Base-by-base conservation (phyloP, 2,113 vertebrate species). In the Balaenoptera acutorostrata region DNA sequence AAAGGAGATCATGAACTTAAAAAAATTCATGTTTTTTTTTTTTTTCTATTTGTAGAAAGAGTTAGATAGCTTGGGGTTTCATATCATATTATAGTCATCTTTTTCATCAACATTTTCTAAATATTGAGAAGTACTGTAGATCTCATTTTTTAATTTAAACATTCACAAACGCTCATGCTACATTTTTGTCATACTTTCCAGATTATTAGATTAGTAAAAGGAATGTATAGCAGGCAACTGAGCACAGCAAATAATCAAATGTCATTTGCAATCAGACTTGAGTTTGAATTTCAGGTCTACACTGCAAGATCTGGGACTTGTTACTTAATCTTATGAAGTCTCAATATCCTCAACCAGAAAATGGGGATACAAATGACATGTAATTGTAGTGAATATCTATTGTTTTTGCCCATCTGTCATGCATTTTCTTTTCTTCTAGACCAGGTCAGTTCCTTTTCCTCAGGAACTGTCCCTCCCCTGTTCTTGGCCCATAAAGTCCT, bases 1-100 rank as follows among this genome's bases (percentile, higher is more conserved):
- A 94, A 95, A 98, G 96, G 97, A 97, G 93, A 82, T 93, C 88
- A 97, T 94, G 75, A 63, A 75, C 90, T 96, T 98, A 85, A 92
- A 98, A 98, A 82, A 95, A 95, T 55, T 72, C 31, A 96, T 92
- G 86, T 90, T 95, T 97, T 97, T 96, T 95, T n/a, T n/a, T n/a
- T 98, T 92, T 94, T 64, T 36, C 69, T 55, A 61, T 96, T 95
- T 74, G 69, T 66, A 69, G 80, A 39, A 93, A 90, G 52, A 97
- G 72, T 96, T 95, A 90, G 75, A 89, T 74, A 33, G n/a, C 49
- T 11, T 90, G 7, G 27, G 44, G 33, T 13, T 55, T 92, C 78
- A 44, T 55, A 86, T 77, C 66, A 85, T 87, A 61, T 77, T 39
- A 71, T 25, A 71, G 41, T 85, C 64, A 77, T 74, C 77, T 69